phyloP scores from a whole-genome alignment of 1,140 invertebrate species.

The Rhopalosiphum padi region DNA sequence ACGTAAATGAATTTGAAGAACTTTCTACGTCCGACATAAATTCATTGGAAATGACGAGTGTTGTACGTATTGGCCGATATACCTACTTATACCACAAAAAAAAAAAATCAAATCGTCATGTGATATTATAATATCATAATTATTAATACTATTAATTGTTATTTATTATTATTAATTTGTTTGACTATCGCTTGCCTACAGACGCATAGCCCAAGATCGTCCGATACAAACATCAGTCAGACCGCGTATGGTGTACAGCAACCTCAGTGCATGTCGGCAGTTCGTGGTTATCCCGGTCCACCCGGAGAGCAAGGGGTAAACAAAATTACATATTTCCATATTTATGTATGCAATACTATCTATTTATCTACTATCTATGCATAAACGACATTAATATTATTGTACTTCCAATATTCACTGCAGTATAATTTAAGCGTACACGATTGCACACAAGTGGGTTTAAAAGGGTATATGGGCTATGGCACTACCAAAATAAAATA shows the following conservation, averaged over 20 bases:
- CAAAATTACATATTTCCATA: neutral
- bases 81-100: neutral
- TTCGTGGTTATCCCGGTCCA: constrained; percentile 73
- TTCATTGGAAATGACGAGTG: neutral
- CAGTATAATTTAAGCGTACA: no score
- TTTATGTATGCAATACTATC: no score
- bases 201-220: neutral
- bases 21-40: neutral
- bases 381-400: neutral
- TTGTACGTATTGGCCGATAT: neutral
- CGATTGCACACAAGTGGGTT: neutral
- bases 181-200: neutral
- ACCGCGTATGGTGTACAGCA: neutral
- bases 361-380: no score
- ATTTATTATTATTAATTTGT: neutral
- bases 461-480: neutral
- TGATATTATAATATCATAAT: neutral
- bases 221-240: neutral
- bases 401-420: neutral
- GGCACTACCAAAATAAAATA: no score
- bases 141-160: neutral
- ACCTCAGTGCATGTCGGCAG: constrained; percentile 68
- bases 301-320: constrained; percentile 69
- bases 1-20: constrained; percentile 29
- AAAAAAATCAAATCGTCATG: neutral